Evolutionary conservation across 2,888 invertebrate species (phyloP).

Genomic region (Drosophila robusta): DNA sequence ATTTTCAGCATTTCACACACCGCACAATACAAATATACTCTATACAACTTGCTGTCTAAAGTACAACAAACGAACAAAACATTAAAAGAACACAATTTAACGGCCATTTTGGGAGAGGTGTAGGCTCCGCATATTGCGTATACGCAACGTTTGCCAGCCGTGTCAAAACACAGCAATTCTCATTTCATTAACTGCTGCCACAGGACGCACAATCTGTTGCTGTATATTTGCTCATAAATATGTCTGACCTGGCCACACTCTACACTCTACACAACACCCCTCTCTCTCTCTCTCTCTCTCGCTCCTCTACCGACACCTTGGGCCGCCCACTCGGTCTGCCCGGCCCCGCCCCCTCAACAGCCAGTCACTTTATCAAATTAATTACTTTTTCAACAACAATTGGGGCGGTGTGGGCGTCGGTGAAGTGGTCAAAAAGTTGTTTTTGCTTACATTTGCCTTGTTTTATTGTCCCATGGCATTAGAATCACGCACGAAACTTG

Average conservation of each 20-base stretch:
- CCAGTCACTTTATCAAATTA: slow-evolving; percentile 77
- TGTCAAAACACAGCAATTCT: slow-evolving; percentile 58
- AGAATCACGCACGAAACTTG: slow-evolving; percentile 49
- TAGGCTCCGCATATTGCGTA: slow-evolving; percentile 46
- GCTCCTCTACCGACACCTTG: slow-evolving; percentile 56
- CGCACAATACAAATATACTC: neutral
- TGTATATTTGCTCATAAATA: slow-evolving; percentile 59
- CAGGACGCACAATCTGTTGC: slow-evolving; percentile 74
- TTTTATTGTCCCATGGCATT: slow-evolving; percentile 59
- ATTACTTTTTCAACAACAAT: slow-evolving; percentile 78
- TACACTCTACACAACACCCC: neutral
- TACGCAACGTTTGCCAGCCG: slow-evolving; percentile 50
- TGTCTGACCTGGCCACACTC: slow-evolving; percentile 47
- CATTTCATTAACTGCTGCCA: slow-evolving; percentile 71
- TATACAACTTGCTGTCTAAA: neutral
- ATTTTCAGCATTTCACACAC: no score
- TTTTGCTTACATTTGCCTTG: slow-evolving; percentile 60
- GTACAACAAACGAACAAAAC: neutral
- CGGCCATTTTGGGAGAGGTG: slow-evolving; percentile 11
- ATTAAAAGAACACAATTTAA: slow-evolving; percentile 53
- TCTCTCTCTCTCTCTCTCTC: neutral
- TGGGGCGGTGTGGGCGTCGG: slow-evolving; percentile 23
- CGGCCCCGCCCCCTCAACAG: slow-evolving; percentile 4
- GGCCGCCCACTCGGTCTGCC: slow-evolving; percentile 16
- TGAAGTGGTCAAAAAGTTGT: slow-evolving; percentile 60